Evolutionary conservation across 2,797 vertebrate genomes (phyloP), one percentile per base, ranked within the genome.

Genomic region (Coendou prehensilis): DNA sequence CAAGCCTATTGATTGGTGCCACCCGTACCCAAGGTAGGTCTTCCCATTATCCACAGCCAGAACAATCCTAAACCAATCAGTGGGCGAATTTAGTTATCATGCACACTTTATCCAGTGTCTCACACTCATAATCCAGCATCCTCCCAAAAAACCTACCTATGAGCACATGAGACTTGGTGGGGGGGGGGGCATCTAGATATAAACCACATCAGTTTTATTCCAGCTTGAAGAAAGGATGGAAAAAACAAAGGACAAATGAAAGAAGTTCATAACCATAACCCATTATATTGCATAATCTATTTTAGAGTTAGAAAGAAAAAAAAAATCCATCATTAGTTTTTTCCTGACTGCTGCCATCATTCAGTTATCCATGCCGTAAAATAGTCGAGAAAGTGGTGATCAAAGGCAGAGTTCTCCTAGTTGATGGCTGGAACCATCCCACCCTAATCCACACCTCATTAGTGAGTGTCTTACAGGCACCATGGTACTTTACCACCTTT

Each of bases 301-400:
- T 95, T 92, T 88, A 89, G 57, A 71, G 47, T 83, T 86, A 85
- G n/a, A 73, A 59, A 78, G 41, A 96, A 85, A 61, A 52, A 61
- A 87, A 15, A 67, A 41, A 75, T 8, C 10, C 63, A 54, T 96
- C 23, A 41, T 86, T 83, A 47, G 59, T 85, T 50, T 67, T 84
- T 56, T n/a, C 37, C 56, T 64, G 50, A 47, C 91, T 9, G 56
- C 50, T 91, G 2, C 37, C 33, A 79, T 88, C 54, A 79, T 50
- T 75, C 30, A 59, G 8, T 95, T 93, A 83, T 45, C 54, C 10
- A 45, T 63, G n/a, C 26, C 17, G 47, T 93, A 88, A 69, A 83
- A 67, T 61, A 83, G 15, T 41, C 90, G 61, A 87, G 45, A 78
- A 95, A 57, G 3, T 30, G 69, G 22, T 59, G 41, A 30, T 10